Conservation (phyloP, 1,140 invertebrate genomes). For the Neoseiulus cucumeris region DNA sequence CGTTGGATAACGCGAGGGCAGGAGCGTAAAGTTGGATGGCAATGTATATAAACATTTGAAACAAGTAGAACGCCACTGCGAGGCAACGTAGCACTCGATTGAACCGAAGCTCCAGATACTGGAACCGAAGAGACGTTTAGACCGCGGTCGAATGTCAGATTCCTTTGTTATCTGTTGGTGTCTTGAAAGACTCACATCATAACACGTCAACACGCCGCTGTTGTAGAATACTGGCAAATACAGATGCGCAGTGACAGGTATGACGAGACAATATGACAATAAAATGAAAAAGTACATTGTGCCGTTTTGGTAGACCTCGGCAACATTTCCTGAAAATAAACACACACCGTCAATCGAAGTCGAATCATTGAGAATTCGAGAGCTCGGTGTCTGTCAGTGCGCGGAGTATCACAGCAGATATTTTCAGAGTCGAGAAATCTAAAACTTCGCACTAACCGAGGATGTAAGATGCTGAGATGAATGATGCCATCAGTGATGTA, state of each 20-base stretch:
- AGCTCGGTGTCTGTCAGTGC: no score
- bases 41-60: conserved; percentile 45
- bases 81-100: conserved; percentile 45
- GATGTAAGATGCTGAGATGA: conserved; percentile 30
- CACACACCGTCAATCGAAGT: no score
- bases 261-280: conserved; percentile 21
- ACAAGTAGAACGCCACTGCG: conserved; percentile 45
- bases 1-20: conserved; percentile 30
- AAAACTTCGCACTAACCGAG: conserved; percentile 22
- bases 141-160: background rate
- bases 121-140: conserved; percentile 23
- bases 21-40: conserved; percentile 32
- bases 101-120: conserved; percentile 58
- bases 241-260: conserved; percentile 24
- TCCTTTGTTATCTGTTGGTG: background rate
- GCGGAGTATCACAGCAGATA: no score
- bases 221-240: conserved; percentile 30
- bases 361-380: no score
- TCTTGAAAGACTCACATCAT: conserved; percentile 25
- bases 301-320: conserved; percentile 20
- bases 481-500: conserved; percentile 25
- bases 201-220: conserved; percentile 28
- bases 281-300: conserved; percentile 19
- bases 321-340: conserved; percentile 1
- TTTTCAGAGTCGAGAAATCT: conserved; percentile 10